Evolutionary conservation across 2,797 vertebrate species (phyloP).

Genomic region (Tinamus major): DNA sequence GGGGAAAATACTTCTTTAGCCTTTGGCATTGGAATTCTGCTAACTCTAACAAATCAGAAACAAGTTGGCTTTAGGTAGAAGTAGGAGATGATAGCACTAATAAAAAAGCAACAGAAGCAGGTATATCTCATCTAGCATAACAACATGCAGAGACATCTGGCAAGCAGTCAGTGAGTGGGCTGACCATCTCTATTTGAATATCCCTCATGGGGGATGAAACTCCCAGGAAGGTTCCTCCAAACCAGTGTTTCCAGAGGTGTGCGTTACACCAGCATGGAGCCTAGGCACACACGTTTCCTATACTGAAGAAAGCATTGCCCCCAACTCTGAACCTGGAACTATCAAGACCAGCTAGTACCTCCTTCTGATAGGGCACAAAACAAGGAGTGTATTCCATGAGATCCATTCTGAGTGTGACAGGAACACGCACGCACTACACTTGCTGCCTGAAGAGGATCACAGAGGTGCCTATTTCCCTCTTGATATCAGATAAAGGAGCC

Average conservation of each 20-base stretch:
- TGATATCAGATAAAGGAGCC: neutral
- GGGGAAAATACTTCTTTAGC: neutral
- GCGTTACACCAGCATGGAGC: neutral
- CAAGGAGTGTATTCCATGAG: rapidly evolving
- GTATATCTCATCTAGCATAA: neutral
- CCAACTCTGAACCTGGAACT: neutral
- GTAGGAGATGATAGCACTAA: neutral
- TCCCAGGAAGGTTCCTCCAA: neutral
- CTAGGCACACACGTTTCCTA: rapidly evolving
- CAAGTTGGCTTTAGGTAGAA: neutral
- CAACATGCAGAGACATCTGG: neutral
- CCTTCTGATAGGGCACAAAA: neutral
- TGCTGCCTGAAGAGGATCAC: neutral
- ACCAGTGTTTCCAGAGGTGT: neutral
- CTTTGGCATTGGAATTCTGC: neutral
- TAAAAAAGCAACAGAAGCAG: neutral
- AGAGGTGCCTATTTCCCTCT: neutral
- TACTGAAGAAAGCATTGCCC: neutral
- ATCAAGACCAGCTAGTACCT: rapidly evolving
- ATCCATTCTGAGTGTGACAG: neutral
- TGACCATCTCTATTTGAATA: neutral
- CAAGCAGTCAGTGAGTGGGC: neutral
- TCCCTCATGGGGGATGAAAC: neutral
- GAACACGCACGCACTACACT: neutral
- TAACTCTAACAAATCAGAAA: neutral